Conservation (phyloP, 30 jellyfish, hydroid and myxozoan genomes). For the Aurelia aurita region DNA sequence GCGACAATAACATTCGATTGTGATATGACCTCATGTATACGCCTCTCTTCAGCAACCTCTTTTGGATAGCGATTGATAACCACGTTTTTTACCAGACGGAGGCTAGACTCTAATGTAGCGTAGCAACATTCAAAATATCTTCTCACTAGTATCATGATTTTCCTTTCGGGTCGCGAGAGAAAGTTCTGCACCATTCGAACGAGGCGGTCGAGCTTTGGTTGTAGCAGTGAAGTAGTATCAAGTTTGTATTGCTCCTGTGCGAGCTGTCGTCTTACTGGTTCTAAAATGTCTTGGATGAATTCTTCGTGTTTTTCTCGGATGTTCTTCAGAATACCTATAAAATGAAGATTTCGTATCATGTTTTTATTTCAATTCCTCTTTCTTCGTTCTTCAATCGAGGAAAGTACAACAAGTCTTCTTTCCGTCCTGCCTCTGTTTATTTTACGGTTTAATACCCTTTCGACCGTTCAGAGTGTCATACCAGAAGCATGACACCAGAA, state of each 20-base stretch:
- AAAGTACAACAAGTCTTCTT: too few relatives aligned
- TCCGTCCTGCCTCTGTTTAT: too few relatives aligned
- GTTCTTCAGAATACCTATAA: conserved; percentile 59
- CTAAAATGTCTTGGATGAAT: conserved; percentile 50
- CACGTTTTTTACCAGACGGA: conserved; percentile 43
- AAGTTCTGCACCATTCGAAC: conserved; percentile 24
- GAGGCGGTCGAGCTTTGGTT: conserved; percentile 61
- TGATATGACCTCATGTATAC: conserved; percentile 31
- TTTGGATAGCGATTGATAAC: conserved; percentile 63
- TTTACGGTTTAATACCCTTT: too few relatives aligned
- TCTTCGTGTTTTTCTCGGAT: conserved; percentile 53
- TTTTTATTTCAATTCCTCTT: too few relatives aligned
- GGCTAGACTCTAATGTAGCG: conserved; percentile 28
- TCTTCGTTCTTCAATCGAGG: too few relatives aligned
- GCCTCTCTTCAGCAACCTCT: conserved; percentile 57
- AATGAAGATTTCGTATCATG: too few relatives aligned
- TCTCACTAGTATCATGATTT: conserved; percentile 61
- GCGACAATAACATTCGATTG: conserved; percentile 81
- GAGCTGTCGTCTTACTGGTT: conserved; percentile 64
- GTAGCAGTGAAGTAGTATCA: conserved; percentile 50
- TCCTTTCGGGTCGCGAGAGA: conserved; percentile 26
- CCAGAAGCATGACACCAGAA: too few relatives aligned
- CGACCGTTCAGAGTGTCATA: too few relatives aligned
- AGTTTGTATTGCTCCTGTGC: conserved; percentile 53
- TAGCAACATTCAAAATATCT: conserved; percentile 66